These are phyloP conservation scores for Lepus europaeus DNA, from an alignment of 2,113 vertebrate genomes.

Conservation along the genomic window DNA sequence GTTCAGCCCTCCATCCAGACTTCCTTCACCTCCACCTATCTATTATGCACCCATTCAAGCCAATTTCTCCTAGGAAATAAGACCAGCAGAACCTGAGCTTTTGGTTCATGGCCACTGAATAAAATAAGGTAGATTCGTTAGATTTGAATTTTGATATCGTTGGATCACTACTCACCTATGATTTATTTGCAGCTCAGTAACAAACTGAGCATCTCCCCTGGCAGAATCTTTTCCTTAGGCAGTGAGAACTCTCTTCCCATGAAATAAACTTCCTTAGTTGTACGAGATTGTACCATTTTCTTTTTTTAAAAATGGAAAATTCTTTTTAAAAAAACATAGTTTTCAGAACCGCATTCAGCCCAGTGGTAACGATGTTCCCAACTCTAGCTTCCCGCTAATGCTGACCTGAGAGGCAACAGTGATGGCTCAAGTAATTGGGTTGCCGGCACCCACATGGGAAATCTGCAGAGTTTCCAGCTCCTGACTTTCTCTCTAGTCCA, in stretches of 20 bases:
- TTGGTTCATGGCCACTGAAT: not conserved
- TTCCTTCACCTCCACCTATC: not conserved
- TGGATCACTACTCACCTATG: not conserved
- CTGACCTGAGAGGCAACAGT: no score
- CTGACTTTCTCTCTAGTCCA: no score
- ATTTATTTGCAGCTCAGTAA: not conserved
- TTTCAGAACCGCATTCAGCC: no score
- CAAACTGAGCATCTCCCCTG: not conserved
- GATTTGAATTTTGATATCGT: not conserved
- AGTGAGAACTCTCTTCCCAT: constrained; percentile 11
- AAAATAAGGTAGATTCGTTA: not conserved
- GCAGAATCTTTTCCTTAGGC: not conserved
- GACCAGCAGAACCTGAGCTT: not conserved
- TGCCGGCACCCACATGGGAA: no score
- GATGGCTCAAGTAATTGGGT: no score
- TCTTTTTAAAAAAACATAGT: not conserved
- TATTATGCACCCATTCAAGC: not conserved
- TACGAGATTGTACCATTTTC: not conserved
- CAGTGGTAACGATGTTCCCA: no score
- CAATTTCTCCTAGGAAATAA: constrained; percentile 41
- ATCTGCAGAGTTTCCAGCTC: no score
- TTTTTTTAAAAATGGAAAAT: not conserved
- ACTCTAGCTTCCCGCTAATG: no score
- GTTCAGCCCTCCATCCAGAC: not conserved
- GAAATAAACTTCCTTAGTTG: constrained; percentile 13